These are phyloP conservation scores for Drosophila picticornis DNA, from an alignment of 2,888 invertebrate species.

Conservation along the genomic window DNA sequence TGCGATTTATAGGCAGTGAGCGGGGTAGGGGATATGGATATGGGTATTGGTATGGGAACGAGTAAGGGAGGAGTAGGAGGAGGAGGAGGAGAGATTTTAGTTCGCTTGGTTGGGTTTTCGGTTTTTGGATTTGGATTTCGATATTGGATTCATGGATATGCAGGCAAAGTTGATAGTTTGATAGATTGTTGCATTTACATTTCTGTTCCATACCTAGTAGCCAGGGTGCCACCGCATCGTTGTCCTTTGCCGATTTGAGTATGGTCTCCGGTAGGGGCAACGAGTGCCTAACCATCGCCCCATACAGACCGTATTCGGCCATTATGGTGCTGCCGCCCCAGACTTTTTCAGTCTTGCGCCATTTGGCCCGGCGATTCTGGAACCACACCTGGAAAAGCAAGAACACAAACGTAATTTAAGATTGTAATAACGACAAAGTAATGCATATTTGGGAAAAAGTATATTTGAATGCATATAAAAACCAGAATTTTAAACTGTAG, in stretches of 20 bases:
- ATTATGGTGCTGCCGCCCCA: slow-evolving; percentile 99
- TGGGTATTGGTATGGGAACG: background rate
- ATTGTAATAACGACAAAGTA: background rate
- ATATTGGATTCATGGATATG: background rate
- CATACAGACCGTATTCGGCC: slow-evolving; percentile 99
- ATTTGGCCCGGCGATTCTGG: slow-evolving; percentile 97
- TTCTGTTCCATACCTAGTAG: slow-evolving; percentile 93
- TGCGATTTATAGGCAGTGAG: slow-evolving; percentile 19
- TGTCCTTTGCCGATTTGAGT: slow-evolving; percentile 98
- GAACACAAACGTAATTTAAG: background rate
- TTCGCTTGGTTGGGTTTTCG: slow-evolving; percentile 1
- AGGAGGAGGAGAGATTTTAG: background rate
- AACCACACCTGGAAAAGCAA: slow-evolving; percentile 94
- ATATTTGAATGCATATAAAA: background rate
- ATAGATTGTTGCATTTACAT: slow-evolving; percentile 85
- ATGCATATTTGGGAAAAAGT: too few species aligned
- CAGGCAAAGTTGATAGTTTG: slow-evolving; percentile 46
- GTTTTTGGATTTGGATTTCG: background rate
- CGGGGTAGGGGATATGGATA: background rate
- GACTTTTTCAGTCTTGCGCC: slow-evolving; percentile 99
- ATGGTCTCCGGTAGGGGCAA: slow-evolving; percentile 99
- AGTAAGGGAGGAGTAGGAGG: too few species aligned
- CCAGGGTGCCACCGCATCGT: slow-evolving; percentile 99
- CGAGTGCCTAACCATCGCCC: slow-evolving; percentile 99
- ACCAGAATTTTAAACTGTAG: too few species aligned